Evolutionary conservation across 2,797 vertebrate genomes (phyloP).

Genomic region (Lutjanus argentimaculatus): DNA sequence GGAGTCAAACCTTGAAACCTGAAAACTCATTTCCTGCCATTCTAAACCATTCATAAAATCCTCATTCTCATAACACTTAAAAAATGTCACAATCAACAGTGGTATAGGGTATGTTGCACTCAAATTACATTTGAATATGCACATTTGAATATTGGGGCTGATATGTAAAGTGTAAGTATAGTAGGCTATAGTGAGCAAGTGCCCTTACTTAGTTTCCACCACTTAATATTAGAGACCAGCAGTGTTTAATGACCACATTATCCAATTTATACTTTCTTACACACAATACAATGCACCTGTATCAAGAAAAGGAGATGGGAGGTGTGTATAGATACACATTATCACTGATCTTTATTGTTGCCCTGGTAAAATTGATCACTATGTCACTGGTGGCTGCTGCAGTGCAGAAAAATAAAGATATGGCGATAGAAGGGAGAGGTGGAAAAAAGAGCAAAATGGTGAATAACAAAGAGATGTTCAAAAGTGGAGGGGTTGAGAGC

Average conservation of each 20-base stretch:
- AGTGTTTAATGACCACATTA: neutral
- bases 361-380: constrained; percentile 8
- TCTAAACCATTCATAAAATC: too few species aligned
- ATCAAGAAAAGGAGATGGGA: neutral
- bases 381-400: constrained; percentile 19
- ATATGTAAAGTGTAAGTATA: neutral
- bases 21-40: too few species aligned
- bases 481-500: neutral
- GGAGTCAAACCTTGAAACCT: too few species aligned
- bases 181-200: too few species aligned
- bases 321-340: neutral
- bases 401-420: constrained; percentile 35
- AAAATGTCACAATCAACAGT: too few species aligned
- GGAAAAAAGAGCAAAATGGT: neutral
- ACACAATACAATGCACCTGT: neutral
- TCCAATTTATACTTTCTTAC: neutral
- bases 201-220: neutral
- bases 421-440: neutral
- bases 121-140: too few species aligned
- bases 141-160: too few species aligned
- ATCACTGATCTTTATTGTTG: neutral
- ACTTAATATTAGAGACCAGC: neutral
- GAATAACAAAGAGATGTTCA: neutral
- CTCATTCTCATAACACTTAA: too few species aligned
- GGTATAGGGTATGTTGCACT: too few species aligned